Evolutionary conservation across 2,888 invertebrate genomes (phyloP), one percentile per base, ranked within the genome.

Genomic region (Acleris laterana): DNA sequence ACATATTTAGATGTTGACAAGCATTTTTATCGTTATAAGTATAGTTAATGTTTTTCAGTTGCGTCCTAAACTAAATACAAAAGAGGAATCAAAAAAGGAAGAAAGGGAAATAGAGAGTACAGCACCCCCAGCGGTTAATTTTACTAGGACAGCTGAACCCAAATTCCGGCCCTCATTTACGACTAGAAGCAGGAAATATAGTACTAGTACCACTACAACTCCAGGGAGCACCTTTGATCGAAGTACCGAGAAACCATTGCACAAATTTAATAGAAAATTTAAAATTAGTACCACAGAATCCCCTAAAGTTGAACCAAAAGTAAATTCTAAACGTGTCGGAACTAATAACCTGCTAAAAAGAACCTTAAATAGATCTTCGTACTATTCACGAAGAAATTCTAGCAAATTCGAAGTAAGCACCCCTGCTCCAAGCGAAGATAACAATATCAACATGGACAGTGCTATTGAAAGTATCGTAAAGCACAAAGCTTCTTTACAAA

Each of bases 261-360:
- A 81, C 32, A 93, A 90, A 74, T 92, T 82, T 69, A 90, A 73
- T 62, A 85, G 91, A 77, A 92, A 89, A 78, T 82, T 85, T 53
- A 90, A 90, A 80, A 70, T 76, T 17, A 80, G 83, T 25, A 81
- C 87, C 25, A 83, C 84, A 16, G 83, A 80, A 66, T 61, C 78
- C 53, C 75, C 88, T 5, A 80, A 74, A 64, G 66, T 66, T 52
- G 84, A 84, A 66, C 76, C 63, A 19, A 65, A 73, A 58, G 66
- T 69, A 28, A 83, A 83, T 71, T 78, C 49, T 28, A 87, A 81
- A 75, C 74, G 72, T 32, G 65, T 77, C 53, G 85, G 85, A 70
- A 71, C 72, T 25, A 82, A 69, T 61, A 78, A 72, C 58, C 60
- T 75, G 2, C 48, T 76, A 32, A 92, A 85, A 74, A 91, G 88